Evolutionary conservation across 2,113 vertebrate genomes (phyloP).

Genomic region (Neotragus moschatus): DNA sequence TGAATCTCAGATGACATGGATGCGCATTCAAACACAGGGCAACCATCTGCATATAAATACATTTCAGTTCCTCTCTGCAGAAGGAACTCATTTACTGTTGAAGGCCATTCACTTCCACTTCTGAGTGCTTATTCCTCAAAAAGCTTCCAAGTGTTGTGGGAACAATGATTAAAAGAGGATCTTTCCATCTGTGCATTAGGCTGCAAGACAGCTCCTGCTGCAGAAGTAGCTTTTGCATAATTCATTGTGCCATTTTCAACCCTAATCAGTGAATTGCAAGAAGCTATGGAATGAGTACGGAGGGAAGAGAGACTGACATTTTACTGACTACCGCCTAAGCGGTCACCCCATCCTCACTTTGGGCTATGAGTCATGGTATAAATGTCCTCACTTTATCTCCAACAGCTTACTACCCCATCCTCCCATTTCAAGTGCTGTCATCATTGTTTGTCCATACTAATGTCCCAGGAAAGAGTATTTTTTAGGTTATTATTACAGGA

Average conservation of each 20-base stretch:
- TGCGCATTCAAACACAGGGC: conserved; percentile 40
- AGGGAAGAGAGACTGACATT: neutral
- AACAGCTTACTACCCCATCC: neutral
- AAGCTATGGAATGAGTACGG: neutral
- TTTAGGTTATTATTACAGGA: neutral
- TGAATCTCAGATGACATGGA: conserved; percentile 51
- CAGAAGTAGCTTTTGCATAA: conserved; percentile 68
- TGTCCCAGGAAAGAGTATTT: neutral
- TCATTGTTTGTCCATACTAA: neutral
- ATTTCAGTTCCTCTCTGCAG: conserved; percentile 61
- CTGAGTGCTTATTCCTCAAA: conserved; percentile 71
- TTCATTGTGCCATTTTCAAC: conserved; percentile 64
- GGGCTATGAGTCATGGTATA: neutral
- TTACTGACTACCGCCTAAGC: neutral
- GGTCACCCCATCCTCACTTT: neutral
- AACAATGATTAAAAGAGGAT: conserved; percentile 71
- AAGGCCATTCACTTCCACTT: conserved; percentile 71
- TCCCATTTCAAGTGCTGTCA: neutral
- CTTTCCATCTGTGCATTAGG: conserved; percentile 70
- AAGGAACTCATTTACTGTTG: conserved; percentile 68
- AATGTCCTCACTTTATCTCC: neutral
- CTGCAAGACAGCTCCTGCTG: conserved; percentile 50
- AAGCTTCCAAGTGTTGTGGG: conserved; percentile 59
- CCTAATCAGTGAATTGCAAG: conserved; percentile 60
- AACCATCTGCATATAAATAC: conserved; percentile 69